Evolutionary conservation across 2,797 vertebrate species (phyloP), one percentile per base, ranked within the genome.

Genomic region (Mormyrops boulengeri): DNA sequence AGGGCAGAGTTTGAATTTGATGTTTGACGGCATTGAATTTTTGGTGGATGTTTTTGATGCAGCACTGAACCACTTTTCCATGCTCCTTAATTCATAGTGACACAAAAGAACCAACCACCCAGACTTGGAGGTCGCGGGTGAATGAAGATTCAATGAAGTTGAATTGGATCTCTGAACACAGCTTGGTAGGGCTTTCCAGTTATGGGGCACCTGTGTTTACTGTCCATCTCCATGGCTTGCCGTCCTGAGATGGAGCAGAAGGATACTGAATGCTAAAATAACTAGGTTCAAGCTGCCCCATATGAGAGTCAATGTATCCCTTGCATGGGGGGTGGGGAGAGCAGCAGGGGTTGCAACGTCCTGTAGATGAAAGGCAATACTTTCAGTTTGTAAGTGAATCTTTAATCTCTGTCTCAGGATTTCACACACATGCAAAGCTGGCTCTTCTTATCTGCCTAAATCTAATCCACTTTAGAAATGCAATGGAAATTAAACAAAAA

Each of bases 371-470:
- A 53, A 86, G 89, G 57, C 26, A 11, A 41, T 55, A n/a, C 17
- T 4, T 85, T 73, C 62, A 5, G 85, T 66, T n/a, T 55, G 53
- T 57, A 77, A 88, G 73, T 52, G 84, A 73, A 87, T 89, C 62
- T 88, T 89, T 89, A 87, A 80, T 88, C 62, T 88, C 47, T 4
- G 66, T 9, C 14, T 30, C 62, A 50, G 50, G n/a, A 49, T 87
- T 57, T 87, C 49, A 77, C 50, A 12, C 30, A 14, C 12, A 14
- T 44, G 26, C 9, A 5, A 57, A 49, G 89, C 60, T 47, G 62
- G 38, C 60, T 62, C 60, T 1, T 30, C 53, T 89, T 50, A 41
- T 9, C 69, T 52, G 85, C 9, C 47, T 73, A n/a, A 17, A 57
- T 57, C 26, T 73, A 30, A 87, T 53, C 50, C 60, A 8, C n/a